Evolutionary conservation across 2,797 vertebrate species (phyloP), one percentile per base, ranked within the genome.

Genomic region (Microcaecilia unicolor): DNA sequence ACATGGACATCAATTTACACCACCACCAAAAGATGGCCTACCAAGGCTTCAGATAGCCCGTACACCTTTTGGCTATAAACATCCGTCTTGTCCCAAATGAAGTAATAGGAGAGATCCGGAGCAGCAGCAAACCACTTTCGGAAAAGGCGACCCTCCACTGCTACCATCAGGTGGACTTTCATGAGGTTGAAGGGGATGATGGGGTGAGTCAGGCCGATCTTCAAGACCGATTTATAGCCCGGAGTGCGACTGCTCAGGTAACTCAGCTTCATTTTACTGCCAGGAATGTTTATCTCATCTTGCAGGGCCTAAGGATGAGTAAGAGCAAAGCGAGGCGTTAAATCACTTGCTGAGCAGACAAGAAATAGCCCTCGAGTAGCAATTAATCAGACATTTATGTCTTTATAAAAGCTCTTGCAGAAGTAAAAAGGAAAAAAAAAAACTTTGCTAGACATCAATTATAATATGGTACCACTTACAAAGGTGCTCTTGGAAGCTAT

Each of bases 11-110:
- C n/a, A n/a, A n/a, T n/a, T n/a, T n/a, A n/a, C n/a, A n/a, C n/a
- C n/a, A n/a, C n/a, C n/a, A n/a, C n/a, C n/a, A n/a, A n/a, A n/a
- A n/a, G n/a, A n/a, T 5, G n/a, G 26, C 93, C 81, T 62, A 98
- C 96, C 88, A 0, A 98, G 24, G 93, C 92, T 70, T 98, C 93
- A 0, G 94, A 96, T 27, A 98, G 66, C 13, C 95, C 96, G 0
- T 92, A 92, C 49, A 98, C 95, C 61, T 97, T 98, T 76, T 99
- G 96, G 67, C 90, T 93, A 80, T 99, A 98, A 45, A 98, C 92
- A 0, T 99, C 95, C 0, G 93, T 88, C 67, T 98, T 99, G 75
- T 99, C 95, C 96, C 96, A 99, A 49, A 96, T 73, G 53, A 98
- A 99, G 55, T 93, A 88, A 37, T 98, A 97, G 1, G 82, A 80